Evolutionary conservation across 2,113 vertebrate species (phyloP), one percentile per base, ranked within the genome.

Genomic region (Rostratula benghalensis): DNA sequence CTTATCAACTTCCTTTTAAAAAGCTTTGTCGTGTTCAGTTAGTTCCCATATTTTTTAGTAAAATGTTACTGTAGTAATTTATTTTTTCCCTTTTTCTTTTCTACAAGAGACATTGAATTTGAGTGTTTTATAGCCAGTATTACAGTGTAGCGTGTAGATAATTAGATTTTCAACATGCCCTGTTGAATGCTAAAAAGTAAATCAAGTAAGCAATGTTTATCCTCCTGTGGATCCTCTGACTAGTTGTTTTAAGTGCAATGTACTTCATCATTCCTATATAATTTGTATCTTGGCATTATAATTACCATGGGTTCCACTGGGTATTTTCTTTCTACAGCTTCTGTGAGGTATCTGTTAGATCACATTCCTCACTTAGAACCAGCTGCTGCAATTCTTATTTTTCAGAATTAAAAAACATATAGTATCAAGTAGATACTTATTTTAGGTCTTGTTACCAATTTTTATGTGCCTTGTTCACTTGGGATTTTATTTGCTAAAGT

Each of bases 21-120:
- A 97, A 73, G 59, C 78, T 83, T 90, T 93, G 67, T 64, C 70
- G 20, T 92, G 70, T 94, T 90, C 63, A 28, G 10, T 24, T 85
- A 76, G 27, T 77, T 90, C 18, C 13, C 5, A 6, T 60, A 70
- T 71, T 71, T 71, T 75, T 33, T 48, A 59, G 37, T 25, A 78
- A 59, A 59, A 71, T 28, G 6, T 31, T 89, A 79, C 27, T 35
- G 4, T 74, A 68, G 20, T 8, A 1, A 9, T 39, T 53, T 53
- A 27, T 53, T 53, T 59, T 57, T 19, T 13, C 0, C 5, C 4
- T n/a, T 71, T 64, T 71, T 46, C 19, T 68, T 27, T 86, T 77
- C 23, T 45, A 35, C 8, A 69, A 53, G 21, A 68, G 39, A 50
- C 6, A 31, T 6, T 77, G n/a, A 61, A 70, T 83, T 90, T 89